Evolutionary conservation across 1,140 invertebrate species (phyloP).

Genomic region (Lasioglossum baleicum): DNA sequence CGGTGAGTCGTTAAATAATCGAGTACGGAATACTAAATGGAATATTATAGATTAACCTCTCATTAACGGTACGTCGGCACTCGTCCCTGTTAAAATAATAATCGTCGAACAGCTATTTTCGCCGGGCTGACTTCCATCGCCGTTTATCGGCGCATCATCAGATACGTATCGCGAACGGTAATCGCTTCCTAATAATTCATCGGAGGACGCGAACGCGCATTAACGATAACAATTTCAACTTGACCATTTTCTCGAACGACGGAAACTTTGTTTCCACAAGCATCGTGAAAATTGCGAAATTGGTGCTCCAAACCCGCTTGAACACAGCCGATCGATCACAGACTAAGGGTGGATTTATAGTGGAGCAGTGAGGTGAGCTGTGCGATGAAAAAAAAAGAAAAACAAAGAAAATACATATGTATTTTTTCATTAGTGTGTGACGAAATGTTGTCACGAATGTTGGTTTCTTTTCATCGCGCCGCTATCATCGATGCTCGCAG

Average conservation of each 20-base stretch:
- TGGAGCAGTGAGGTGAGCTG: too few species aligned
- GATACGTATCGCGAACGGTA: not conserved
- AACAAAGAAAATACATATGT: too few species aligned
- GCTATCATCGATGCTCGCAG: too few species aligned
- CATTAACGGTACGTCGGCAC: not conserved
- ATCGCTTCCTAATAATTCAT: constrained; percentile 3
- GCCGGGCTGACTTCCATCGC: not conserved
- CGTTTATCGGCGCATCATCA: not conserved
- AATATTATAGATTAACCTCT: not conserved
- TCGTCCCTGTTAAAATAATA: not conserved
- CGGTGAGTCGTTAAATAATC: constrained; percentile 1
- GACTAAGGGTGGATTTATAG: too few species aligned
- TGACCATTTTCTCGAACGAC: not conserved
- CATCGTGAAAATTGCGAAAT: too few species aligned
- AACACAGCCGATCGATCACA: too few species aligned
- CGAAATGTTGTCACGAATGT: too few species aligned
- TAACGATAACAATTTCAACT: not conserved
- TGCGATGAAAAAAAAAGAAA: too few species aligned
- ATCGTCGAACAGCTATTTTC: not conserved
- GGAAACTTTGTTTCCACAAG: not conserved
- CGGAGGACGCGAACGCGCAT: not conserved
- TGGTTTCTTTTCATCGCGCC: too few species aligned
- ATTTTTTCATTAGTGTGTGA: too few species aligned
- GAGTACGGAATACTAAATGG: not conserved
- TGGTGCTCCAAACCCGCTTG: too few species aligned